These are phyloP conservation scores for Drosophila mimetica DNA, from an alignment of 2,888 invertebrate species.

Conservation along the genomic window DNA sequence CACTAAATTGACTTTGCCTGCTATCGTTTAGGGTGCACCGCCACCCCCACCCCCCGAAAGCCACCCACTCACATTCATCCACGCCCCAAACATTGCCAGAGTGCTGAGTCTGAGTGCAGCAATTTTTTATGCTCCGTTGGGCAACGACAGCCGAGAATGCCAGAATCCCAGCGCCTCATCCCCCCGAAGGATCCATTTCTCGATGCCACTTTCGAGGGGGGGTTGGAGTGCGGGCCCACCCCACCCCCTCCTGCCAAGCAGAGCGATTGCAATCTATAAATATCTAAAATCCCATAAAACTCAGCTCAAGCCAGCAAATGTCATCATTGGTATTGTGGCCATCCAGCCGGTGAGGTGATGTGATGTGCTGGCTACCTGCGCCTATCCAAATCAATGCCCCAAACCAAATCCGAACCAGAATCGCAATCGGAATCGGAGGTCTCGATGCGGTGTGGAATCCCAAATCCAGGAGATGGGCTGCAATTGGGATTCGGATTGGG, in stretches of 20 bases:
- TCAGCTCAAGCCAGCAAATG: conserved; percentile 66
- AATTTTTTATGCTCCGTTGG: conserved; percentile 70
- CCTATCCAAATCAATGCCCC: background rate
- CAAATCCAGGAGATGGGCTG: conserved; percentile 25
- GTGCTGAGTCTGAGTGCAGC: conserved; percentile 51
- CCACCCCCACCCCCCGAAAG: background rate
- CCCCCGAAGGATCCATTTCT: conserved; percentile 26
- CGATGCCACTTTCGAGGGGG: conserved; percentile 23
- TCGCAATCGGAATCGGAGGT: background rate
- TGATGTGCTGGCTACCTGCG: background rate
- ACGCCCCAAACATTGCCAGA: conserved; percentile 39
- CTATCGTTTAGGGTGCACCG: conserved; percentile 37
- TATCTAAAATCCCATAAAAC: conserved; percentile 76
- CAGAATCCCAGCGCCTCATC: background rate
- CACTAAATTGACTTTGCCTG: conserved; percentile 72
- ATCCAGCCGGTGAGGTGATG: conserved; percentile 11
- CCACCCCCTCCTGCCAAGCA: background rate
- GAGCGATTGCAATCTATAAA: conserved; percentile 70
- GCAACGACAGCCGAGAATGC: conserved; percentile 40
- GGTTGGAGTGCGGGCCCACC: no score
- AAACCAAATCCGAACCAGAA: background rate
- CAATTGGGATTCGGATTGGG: conserved; percentile 48
- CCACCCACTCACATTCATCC: conserved; percentile 21
- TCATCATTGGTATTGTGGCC: conserved; percentile 53
- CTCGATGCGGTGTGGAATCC: conserved; percentile 1